Conservation (phyloP, 2,888 invertebrate genomes). For the Myopa testacea region DNA sequence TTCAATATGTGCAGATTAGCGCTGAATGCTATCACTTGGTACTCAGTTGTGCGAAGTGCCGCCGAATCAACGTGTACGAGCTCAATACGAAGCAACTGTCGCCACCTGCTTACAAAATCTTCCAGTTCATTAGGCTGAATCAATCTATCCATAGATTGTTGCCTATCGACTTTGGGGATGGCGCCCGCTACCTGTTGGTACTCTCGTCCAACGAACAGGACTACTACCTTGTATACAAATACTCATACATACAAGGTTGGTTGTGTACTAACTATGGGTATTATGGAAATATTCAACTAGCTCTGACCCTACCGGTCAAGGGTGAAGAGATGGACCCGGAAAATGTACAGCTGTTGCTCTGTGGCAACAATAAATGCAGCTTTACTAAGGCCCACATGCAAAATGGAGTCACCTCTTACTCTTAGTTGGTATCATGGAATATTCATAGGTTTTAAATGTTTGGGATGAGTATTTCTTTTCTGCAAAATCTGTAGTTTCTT, state of each 20-base stretch:
- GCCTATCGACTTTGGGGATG: slow-evolving; percentile 52
- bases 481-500: background rate
- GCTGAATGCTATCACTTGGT: slow-evolving; percentile 54
- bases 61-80: slow-evolving; percentile 55
- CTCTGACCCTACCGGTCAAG: slow-evolving; percentile 52
- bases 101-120: slow-evolving; percentile 49
- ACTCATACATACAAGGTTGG: slow-evolving; percentile 61
- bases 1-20: slow-evolving; percentile 49
- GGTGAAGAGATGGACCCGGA: slow-evolving; percentile 36
- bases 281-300: slow-evolving; percentile 55
- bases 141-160: slow-evolving; percentile 55
- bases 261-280: slow-evolving; percentile 56
- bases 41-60: slow-evolving; percentile 58
- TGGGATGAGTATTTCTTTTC: background rate
- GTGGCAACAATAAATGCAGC: slow-evolving; percentile 51
- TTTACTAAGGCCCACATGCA: slow-evolving; percentile 52
- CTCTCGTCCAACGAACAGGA: slow-evolving; percentile 52
- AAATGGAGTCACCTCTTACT: background rate
- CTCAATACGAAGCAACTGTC: background rate
- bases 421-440: too few relatives aligned
- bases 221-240: slow-evolving; percentile 59
- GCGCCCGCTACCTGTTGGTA: slow-evolving; percentile 54
- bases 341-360: slow-evolving; percentile 51
- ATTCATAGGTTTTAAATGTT: too few relatives aligned
- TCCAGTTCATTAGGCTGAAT: slow-evolving; percentile 58